Evolutionary conservation across 2,113 vertebrate species (phyloP).

Genomic region (Hypocryptadius cinnamomeus): DNA sequence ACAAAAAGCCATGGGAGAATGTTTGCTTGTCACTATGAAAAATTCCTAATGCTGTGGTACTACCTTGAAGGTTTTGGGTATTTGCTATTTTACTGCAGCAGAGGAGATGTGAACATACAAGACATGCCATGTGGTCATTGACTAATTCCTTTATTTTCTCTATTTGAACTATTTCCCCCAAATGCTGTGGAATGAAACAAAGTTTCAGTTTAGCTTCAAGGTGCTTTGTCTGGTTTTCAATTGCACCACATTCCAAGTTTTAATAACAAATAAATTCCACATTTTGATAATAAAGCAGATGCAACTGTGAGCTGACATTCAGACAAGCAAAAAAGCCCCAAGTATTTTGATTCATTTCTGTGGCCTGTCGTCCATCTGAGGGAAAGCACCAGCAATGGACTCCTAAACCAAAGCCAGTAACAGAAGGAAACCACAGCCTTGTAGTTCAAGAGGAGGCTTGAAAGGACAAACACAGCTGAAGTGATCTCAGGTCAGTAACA

Average conservation of each 20-base stretch:
- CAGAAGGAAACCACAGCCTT: neutral
- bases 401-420: neutral
- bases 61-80: neutral
- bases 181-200: neutral
- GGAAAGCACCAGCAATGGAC: neutral
- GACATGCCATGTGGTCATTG: neutral
- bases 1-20: neutral
- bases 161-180: neutral
- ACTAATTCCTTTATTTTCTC: neutral
- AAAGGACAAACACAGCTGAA: neutral
- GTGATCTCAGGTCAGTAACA: neutral
- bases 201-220: neutral
- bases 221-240: neutral
- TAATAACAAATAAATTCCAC: neutral
- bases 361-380: neutral
- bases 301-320: neutral
- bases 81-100: neutral
- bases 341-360: neutral
- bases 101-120: neutral
- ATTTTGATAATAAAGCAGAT: neutral
- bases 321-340: neutral
- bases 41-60: neutral
- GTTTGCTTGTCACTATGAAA: neutral
- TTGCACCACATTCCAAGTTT: neutral
- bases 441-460: neutral